Evolutionary conservation across 2,113 vertebrate species (phyloP).

Genomic region (Anguilla rostrata): DNA sequence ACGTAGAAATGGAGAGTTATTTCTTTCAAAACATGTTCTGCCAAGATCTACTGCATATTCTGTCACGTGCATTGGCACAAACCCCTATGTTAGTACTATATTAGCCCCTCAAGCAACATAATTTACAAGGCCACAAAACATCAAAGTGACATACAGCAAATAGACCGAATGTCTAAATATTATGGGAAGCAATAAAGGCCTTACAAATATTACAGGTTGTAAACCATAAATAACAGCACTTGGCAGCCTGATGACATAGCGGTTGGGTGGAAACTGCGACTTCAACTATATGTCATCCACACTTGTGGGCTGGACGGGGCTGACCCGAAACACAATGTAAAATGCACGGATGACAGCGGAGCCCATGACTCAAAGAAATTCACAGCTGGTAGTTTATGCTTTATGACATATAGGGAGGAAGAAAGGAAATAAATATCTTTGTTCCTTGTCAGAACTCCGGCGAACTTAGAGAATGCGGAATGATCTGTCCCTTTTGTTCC

Average conservation of each 20-base stretch:
- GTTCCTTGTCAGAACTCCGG: neutral
- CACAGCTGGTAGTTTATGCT: neutral
- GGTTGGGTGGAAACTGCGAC: neutral
- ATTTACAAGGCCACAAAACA: neutral
- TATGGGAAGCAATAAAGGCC: neutral
- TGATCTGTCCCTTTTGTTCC: neutral
- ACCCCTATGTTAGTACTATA: no score
- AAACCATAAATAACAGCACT: neutral
- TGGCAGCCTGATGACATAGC: neutral
- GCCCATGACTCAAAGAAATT: neutral
- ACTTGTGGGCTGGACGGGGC: neutral
- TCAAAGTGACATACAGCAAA: neutral
- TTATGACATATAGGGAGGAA: neutral
- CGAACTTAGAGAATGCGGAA: neutral
- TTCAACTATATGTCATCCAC: neutral
- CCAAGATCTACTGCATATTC: neutral
- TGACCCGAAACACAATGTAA: neutral
- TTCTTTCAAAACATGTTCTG: neutral
- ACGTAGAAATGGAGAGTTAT: no score
- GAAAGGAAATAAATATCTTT: neutral
- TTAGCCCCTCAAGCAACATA: no score
- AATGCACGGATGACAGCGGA: neutral
- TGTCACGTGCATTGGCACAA: no score
- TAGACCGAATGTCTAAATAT: no score
- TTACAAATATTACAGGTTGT: neutral